Conservation (phyloP, 2,113 vertebrate genomes). For the Merops nubicus region DNA sequence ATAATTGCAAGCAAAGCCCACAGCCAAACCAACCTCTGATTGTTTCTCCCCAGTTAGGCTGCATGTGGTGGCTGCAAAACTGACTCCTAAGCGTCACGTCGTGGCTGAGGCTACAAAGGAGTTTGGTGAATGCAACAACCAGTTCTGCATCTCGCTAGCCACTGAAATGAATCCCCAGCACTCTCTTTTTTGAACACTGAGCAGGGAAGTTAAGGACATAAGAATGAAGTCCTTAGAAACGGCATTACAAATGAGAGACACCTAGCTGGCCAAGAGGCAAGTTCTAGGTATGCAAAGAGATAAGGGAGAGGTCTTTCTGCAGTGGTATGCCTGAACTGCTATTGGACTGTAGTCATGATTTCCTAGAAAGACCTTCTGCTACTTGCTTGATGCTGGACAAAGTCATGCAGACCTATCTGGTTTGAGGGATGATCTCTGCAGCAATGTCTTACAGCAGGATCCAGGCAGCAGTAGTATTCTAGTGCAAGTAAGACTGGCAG, state of each 20-base stretch:
- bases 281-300: not conserved
- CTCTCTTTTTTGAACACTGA: not conserved
- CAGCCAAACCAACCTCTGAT: not conserved
- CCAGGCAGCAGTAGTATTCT: not conserved
- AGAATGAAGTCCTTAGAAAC: not conserved
- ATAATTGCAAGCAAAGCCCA: constrained; percentile 47
- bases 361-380: not conserved
- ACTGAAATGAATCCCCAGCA: accelerated
- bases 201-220: not conserved
- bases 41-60: constrained; percentile 6
- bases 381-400: not conserved
- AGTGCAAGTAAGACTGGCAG: not conserved
- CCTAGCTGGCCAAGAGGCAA: not conserved
- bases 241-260: not conserved
- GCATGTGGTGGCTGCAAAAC: not conserved
- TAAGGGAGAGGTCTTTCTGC: not conserved
- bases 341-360: not conserved
- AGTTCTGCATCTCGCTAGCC: not conserved
- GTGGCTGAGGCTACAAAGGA: constrained; percentile 6
- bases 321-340: not conserved
- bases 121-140: not conserved
- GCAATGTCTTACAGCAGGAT: not conserved
- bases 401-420: not conserved
- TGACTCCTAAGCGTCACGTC: not conserved
- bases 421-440: not conserved